These are phyloP conservation scores for Linepithema humile DNA, from an alignment of 1,140 invertebrate genomes.

Conservation along the genomic window DNA sequence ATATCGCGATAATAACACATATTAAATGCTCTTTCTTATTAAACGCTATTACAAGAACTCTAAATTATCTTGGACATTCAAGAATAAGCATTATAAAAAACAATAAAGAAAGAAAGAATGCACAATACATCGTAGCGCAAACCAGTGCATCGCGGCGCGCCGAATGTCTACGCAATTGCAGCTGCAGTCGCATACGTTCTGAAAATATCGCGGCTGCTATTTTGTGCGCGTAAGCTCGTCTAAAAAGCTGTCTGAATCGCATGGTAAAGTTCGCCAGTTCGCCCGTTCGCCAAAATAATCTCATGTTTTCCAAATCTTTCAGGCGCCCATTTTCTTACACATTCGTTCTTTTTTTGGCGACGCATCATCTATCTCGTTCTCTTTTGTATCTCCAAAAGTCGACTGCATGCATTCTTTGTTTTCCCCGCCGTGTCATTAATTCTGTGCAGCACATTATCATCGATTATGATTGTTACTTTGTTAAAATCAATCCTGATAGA, in stretches of 20 bases:
- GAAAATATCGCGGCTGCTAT: slow-evolving; percentile 63
- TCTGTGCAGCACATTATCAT: not conserved
- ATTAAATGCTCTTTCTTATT: no score
- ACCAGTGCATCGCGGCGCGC: not conserved
- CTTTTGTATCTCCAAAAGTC: not conserved
- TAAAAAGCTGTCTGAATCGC: slow-evolving; percentile 31
- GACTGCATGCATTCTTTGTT: not conserved
- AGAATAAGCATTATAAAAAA: no score
- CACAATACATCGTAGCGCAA: not conserved
- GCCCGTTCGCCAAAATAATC: slow-evolving; percentile 57
- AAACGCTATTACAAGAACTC: no score
- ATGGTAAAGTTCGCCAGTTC: no score
- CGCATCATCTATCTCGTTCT: not conserved
- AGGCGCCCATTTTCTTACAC: not conserved
- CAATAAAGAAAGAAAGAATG: not conserved
- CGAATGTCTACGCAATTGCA: slow-evolving; percentile 38
- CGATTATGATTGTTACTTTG: not conserved
- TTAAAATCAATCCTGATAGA: not conserved
- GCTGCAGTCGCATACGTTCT: slow-evolving; percentile 61
- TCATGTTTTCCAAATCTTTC: slow-evolving; percentile 52
- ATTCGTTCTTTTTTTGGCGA: not conserved
- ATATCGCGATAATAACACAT: no score
- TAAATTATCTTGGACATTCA: no score
- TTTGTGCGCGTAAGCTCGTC: slow-evolving; percentile 16
- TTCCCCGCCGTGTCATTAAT: not conserved